These are phyloP conservation scores for Scalopus aquaticus DNA, from an alignment of 2,113 vertebrate genomes.

Conservation along the genomic window DNA sequence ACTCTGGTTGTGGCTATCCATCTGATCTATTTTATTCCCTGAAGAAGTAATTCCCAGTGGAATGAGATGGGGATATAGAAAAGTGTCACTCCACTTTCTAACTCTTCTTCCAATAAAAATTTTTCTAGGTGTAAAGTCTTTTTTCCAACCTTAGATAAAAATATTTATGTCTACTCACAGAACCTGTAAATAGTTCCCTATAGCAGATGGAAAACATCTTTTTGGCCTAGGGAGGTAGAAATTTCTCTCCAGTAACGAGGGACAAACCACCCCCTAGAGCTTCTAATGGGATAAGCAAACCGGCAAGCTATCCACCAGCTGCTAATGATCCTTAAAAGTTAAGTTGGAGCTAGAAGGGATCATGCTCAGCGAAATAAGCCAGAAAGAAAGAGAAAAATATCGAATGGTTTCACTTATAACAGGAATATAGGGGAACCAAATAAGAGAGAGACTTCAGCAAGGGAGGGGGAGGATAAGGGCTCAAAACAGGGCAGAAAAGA, in stretches of 20 bases:
- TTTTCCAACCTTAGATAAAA: constrained; percentile 31
- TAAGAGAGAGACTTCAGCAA: too few relatives aligned
- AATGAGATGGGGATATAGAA: constrained; percentile 12
- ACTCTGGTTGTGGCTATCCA: neutral
- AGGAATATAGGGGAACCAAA: too few relatives aligned
- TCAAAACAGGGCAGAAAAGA: too few relatives aligned
- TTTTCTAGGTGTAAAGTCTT: constrained; percentile 44
- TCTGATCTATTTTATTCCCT: constrained; percentile 15
- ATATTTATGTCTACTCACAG: neutral
- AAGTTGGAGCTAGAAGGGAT: too few relatives aligned
- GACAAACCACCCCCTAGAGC: constrained; percentile 5
- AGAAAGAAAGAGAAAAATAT: too few relatives aligned
- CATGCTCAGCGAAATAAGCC: too few relatives aligned
- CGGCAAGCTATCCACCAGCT: neutral
- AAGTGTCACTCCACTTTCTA: neutral
- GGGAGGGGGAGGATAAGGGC: too few relatives aligned
- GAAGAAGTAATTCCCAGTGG: constrained; percentile 33
- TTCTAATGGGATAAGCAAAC: neutral
- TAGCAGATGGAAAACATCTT: constrained; percentile 34
- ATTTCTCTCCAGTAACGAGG: constrained; percentile 31
- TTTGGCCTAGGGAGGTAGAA: neutral
- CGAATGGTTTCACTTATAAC: too few relatives aligned
- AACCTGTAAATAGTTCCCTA: constrained; percentile 6
- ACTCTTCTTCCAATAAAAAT: constrained; percentile 48
- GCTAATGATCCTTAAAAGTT: neutral